Evolutionary conservation across 2,797 vertebrate genomes (phyloP), one percentile per base, ranked within the genome.

Genomic region (Etheostoma nigrum): DNA sequence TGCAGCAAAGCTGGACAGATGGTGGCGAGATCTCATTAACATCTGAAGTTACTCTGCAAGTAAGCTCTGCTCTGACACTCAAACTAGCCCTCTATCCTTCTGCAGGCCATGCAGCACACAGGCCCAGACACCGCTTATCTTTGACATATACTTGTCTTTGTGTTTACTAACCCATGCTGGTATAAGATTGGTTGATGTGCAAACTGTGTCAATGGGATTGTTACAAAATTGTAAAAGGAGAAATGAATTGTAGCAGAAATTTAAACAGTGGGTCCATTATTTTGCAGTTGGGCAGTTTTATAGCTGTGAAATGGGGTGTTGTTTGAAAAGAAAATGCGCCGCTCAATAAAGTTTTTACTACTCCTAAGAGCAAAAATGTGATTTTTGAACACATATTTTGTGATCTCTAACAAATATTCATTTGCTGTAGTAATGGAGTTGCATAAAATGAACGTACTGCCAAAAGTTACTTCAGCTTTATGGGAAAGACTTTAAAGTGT

Each of bases 11-110:
- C 79, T 54, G 72, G 62, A 18, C 25, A 64, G 54, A 76, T 66
- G 76, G 51, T 64, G 68, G 60, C 18, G 8, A 74, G 68, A 76
- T 83, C 78, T 84, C 61, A 71, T 89, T 75, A 76, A 44, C 10
- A 19, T 78, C 65, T 76, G 33, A 61, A 72, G 69, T 72, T 72
- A 47, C 63, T 30, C 45, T n/a, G 57, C 53, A 59, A 65, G 47
- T 57, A 49, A 75, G 63, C 49, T 66, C 47, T 33, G 44, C 15
- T 47, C 42, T 42, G 44, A 69, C 65, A 6, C 52, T 68, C 61
- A 62, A 57, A 58, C 55, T 18, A 48, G 27, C 51, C 61, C 42
- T 66, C 19, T 47, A 6, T 47, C 66, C 19, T 55, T 19, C 44
- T 54, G 23, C 42, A 36, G 58, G 8, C 30, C 19, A 48, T 63